A percentile compares a stretch with the other conserved stretches of the same genome.
phyloP scores from a whole-genome alignment of 2,797 vertebrate species.

The Phyllotis vaccarum region DNA sequence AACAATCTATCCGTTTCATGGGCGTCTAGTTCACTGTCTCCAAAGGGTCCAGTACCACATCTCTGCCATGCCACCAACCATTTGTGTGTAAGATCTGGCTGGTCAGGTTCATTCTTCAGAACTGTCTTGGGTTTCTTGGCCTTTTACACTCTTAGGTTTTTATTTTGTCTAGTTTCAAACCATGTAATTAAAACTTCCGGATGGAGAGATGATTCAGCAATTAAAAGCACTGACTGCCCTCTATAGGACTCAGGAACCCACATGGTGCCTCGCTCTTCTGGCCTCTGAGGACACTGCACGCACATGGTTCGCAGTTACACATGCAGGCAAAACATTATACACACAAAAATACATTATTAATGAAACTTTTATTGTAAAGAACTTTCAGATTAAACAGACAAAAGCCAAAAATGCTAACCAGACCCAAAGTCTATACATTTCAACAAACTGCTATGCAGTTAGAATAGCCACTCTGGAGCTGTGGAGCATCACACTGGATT shows the following conservation, averaged over 20 bases:
- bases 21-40: neutral
- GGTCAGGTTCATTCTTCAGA: slow-evolving; percentile 1
- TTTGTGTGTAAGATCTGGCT: neutral
- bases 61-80: neutral
- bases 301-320: neutral
- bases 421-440: neutral
- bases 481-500: neutral
- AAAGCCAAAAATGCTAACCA: neutral
- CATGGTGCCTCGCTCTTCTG: neutral
- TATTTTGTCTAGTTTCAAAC: too few relatives aligned
- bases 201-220: neutral
- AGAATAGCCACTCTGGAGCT: neutral
- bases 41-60: neutral
- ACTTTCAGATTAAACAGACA: neutral
- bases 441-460: neutral
- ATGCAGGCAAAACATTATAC: neutral
- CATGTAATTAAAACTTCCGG: neutral
- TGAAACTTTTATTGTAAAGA: neutral
- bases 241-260: neutral
- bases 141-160: neutral
- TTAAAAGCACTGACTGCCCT: neutral
- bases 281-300: too few relatives aligned
- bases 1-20: slow-evolving; percentile 20
- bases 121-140: neutral
- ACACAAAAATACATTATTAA: neutral